Conservation (phyloP, 2,797 vertebrate species). For the Mormyrops attenuatus region DNA sequence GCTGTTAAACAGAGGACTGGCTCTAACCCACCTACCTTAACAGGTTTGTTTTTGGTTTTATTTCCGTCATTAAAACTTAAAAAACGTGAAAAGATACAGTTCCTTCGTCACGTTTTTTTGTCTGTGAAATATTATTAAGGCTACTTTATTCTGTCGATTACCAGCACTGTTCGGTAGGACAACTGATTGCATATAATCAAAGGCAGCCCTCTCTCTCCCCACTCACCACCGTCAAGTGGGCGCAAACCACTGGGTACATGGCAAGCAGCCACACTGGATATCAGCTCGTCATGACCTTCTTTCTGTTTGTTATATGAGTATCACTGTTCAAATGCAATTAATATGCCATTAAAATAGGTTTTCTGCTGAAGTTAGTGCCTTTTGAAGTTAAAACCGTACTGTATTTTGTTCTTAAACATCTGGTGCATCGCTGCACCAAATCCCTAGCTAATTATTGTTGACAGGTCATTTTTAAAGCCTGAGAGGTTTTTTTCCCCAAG, state of each 20-base stretch:
- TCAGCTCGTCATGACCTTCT: not conserved
- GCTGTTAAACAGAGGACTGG: slow-evolving; percentile 28
- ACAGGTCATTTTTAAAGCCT: not conserved
- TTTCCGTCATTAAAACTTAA: slow-evolving; percentile 14
- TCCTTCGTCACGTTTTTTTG: not conserved
- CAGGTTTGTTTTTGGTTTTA: slow-evolving; percentile 49
- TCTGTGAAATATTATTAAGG: not conserved
- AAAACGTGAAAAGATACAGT: not conserved
- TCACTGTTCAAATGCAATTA: not conserved
- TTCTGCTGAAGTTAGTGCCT: not conserved
- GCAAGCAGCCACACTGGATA: not conserved
- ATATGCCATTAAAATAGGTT: too few relatives aligned
- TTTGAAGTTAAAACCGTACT: not conserved
- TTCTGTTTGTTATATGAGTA: not conserved
- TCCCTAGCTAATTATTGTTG: not conserved
- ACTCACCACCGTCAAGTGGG: not conserved
- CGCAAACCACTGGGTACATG: not conserved
- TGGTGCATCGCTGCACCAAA: not conserved
- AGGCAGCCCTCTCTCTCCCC: not conserved
- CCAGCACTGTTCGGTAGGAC: not conserved
- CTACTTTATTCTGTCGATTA: too few relatives aligned
- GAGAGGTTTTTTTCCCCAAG: not conserved
- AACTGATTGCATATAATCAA: not conserved
- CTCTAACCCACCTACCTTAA: slow-evolving; percentile 19
- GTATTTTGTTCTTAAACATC: not conserved